These are phyloP conservation scores for Euproctis similis DNA, from an alignment of 2,888 invertebrate genomes.

Conservation along the genomic window DNA sequence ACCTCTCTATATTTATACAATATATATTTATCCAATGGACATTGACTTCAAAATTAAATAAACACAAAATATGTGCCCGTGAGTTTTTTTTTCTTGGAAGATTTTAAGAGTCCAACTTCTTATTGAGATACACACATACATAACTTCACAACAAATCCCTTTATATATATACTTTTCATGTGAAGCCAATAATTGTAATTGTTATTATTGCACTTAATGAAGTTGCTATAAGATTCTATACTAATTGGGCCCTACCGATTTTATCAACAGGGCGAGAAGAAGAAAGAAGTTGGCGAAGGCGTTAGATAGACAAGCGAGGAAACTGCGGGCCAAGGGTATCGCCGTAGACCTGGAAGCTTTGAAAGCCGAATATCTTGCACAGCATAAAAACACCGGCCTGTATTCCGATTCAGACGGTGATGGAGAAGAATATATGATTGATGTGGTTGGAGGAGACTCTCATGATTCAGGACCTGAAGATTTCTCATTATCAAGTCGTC, in stretches of 20 bases:
- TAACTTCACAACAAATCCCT: no score
- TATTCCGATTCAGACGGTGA: conserved; percentile 78
- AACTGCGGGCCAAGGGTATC: conserved; percentile 92
- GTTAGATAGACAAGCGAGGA: conserved; percentile 92
- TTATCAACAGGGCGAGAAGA: conserved; percentile 83
- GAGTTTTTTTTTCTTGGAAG: no score
- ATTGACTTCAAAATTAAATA: no score
- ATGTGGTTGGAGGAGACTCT: conserved; percentile 88
- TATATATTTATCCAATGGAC: no score
- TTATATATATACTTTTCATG: not conserved
- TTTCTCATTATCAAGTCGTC: conserved; percentile 75
- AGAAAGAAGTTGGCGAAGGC: conserved; percentile 95
- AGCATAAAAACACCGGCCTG: conserved; percentile 78
- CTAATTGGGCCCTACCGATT: conserved; percentile 68
- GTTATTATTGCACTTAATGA: not conserved
- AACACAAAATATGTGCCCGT: no score
- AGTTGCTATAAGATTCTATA: conserved; percentile 59
- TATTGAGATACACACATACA: no score
- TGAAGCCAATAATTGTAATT: not conserved
- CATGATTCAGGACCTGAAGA: conserved; percentile 80
- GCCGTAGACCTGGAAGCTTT: conserved; percentile 90
- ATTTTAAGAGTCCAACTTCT: no score
- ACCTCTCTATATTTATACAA: no score
- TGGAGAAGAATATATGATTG: conserved; percentile 85
- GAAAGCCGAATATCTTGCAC: conserved; percentile 89